Conservation (phyloP, 2,888 invertebrate genomes). For the Drosophila infuscata region DNA sequence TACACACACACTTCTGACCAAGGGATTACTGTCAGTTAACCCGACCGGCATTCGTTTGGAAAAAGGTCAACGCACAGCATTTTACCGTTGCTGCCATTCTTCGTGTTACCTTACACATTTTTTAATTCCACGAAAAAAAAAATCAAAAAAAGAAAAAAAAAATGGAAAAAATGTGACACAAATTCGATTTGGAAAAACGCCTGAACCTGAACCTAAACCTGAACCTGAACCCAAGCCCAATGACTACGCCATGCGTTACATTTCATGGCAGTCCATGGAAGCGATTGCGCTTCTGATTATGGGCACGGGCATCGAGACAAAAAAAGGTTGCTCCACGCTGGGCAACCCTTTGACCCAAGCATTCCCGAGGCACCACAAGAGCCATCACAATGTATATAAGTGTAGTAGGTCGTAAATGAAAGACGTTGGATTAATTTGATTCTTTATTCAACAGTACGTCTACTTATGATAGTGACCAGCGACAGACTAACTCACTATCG, state of each 20-base stretch:
- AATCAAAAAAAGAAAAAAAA: conserved; percentile 18
- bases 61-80: conserved; percentile 71
- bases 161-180: conserved; percentile 52
- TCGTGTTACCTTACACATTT: conserved; percentile 29
- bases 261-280: conserved; percentile 23
- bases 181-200: conserved; percentile 63
- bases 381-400: background rate
- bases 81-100: conserved; percentile 27
- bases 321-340: conserved; percentile 46
- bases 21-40: conserved; percentile 44
- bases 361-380: conserved; percentile 5
- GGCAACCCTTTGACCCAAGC: conserved; percentile 38
- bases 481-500: no score
- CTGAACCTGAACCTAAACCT: conserved; percentile 5
- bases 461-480: no score
- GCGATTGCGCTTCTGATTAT: conserved; percentile 62
- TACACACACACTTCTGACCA: background rate
- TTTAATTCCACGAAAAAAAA: conserved; percentile 26
- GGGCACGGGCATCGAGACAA: conserved; percentile 37
- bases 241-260: conserved; percentile 32
- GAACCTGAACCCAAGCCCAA: conserved; percentile 40
- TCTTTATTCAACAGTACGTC: no score
- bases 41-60: conserved; percentile 62
- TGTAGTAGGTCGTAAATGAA: no score
- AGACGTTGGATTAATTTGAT: no score